phyloP scores from a whole-genome alignment of 2,113 vertebrate species.

The Prinia subflava region DNA sequence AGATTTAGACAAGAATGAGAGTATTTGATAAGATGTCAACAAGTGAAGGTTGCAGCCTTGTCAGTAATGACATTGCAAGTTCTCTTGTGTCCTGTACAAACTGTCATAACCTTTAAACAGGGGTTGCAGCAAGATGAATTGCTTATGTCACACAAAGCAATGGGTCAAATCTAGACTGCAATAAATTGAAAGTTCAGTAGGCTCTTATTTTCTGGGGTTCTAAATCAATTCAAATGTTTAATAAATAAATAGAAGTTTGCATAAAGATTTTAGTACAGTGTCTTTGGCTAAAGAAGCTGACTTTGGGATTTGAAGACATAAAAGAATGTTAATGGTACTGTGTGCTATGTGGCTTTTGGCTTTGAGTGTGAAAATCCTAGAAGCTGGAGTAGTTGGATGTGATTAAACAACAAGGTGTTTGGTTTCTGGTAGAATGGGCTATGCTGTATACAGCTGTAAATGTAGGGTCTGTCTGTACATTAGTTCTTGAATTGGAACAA shows the following conservation, averaged over 20 bases:
- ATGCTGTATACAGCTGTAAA: neutral
- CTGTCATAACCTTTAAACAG: constrained; percentile 18
- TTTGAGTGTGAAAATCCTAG: neutral
- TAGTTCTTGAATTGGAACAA: neutral
- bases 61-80: constrained; percentile 1
- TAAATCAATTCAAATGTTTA: neutral
- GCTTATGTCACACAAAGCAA: neutral
- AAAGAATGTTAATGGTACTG: neutral
- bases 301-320: neutral
- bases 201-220: neutral
- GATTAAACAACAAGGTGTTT: neutral
- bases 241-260: neutral
- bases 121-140: neutral
- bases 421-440: neutral
- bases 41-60: constrained; percentile 25
- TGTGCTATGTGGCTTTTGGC: neutral
- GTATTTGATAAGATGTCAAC: constrained; percentile 9
- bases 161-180: neutral
- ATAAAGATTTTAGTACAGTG: neutral
- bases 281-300: neutral
- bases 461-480: neutral
- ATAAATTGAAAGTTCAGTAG: neutral
- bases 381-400: neutral
- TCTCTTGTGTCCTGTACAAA: neutral
- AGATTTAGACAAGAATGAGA: constrained; percentile 23